Evolutionary conservation across 2,888 invertebrate species (phyloP), one percentile per base, ranked within the genome.

Genomic region (Agriopis leucophaearia): DNA sequence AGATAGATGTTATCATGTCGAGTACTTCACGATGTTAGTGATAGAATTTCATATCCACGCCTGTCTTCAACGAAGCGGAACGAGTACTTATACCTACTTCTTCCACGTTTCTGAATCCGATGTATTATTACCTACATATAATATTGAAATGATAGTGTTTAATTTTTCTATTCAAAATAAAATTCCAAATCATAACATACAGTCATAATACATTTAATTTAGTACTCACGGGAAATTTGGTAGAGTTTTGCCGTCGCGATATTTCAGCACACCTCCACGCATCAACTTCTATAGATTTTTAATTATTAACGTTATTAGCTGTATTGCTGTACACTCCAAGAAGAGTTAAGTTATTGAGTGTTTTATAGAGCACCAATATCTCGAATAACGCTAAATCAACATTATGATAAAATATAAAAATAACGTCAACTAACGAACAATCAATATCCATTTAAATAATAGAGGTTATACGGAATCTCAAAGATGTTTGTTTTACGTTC

Each of bases 41-140:
- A 61, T 61, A 61, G 18, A 35, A 44, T 48, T 50, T 56, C 51
- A 51, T 56, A 66, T 50, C 38, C 48, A 50, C 15, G 18, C 47
- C 36, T 40, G 38, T 18, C n/a, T 64, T 35, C 16, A 36, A 13
- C 47, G 36, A 52, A 64, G n/a, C 52, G 18, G 15, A 54, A 54
- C 47, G 47, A 65, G 48, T 48, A 13, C 15, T 38, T n/a, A n/a
- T n/a, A n/a, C n/a, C n/a, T n/a, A n/a, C n/a, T n/a, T n/a, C n/a
- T n/a, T n/a, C n/a, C n/a, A 57, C 44, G 50, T 16, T 27, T 36
- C 38, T 10, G n/a, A 52, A 52, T 9, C 15, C 9, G 15, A 35
- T 35, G 50, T 6, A 8, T 52, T n/a, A n/a, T n/a, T n/a, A n/a
- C n/a, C n/a, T n/a, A n/a, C n/a, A n/a, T n/a, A n/a, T n/a, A n/a